Conservation (phyloP, 2,888 invertebrate species). For the Hemistola chrysoprasaria region DNA sequence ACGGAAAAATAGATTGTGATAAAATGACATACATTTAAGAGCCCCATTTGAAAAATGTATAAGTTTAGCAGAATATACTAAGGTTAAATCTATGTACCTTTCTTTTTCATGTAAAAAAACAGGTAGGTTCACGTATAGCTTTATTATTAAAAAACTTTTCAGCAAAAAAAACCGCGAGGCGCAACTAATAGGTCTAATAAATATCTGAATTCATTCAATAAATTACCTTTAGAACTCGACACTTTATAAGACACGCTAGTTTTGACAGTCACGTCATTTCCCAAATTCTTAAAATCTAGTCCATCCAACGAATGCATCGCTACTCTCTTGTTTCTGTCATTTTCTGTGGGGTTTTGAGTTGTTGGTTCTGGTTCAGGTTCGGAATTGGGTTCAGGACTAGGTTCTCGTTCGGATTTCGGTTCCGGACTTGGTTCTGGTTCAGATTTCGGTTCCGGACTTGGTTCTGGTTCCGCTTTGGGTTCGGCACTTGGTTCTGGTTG, state of each 20-base stretch:
- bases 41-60: no score
- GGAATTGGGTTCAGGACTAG: conserved; percentile 53
- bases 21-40: no score
- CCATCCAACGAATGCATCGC: conserved; percentile 75
- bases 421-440: conserved; percentile 33
- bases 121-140: no score
- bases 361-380: conserved; percentile 51
- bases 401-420: conserved; percentile 37
- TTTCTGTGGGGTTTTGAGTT: conserved; percentile 44
- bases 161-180: no score
- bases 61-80: no score
- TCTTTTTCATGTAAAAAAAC: no score
- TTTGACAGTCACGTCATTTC: conserved; percentile 87
- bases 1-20: no score
- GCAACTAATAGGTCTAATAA: no score
- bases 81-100: no score
- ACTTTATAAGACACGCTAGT: conserved; percentile 91
- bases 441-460: conserved; percentile 52
- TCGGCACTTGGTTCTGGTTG: conserved; percentile 49
- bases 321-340: conserved; percentile 80
- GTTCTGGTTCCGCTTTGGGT: conserved; percentile 39
- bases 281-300: conserved; percentile 70
- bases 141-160: no score
- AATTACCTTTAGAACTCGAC: conserved; percentile 82
- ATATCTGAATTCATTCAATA: no score